Evolutionary conservation across 2,113 vertebrate genomes (phyloP).

Genomic region (Leucopternis melanops): DNA sequence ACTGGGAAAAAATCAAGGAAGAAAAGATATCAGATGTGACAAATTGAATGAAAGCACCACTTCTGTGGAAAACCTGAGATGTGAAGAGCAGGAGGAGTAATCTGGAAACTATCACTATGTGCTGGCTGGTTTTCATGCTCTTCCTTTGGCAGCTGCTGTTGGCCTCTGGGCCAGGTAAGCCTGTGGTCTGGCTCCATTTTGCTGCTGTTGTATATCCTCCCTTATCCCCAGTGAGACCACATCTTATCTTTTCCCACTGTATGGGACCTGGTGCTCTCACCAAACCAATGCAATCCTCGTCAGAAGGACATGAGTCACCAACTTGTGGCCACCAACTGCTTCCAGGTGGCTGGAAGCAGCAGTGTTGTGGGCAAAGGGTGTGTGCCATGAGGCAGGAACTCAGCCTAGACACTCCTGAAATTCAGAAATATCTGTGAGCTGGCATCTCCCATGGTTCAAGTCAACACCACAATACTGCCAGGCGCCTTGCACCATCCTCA

Average conservation of each 20-base stretch:
- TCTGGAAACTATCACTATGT: neutral
- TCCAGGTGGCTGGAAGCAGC: neutral
- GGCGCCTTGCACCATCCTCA: neutral
- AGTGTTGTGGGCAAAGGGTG: neutral
- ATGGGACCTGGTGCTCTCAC: neutral
- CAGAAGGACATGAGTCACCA: too few species aligned
- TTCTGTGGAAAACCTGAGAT: neutral
- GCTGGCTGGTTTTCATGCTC: neutral
- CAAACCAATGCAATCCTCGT: neutral
- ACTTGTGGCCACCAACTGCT: neutral
- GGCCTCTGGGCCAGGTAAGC: neutral
- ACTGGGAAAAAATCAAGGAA: neutral
- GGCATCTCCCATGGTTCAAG: neutral
- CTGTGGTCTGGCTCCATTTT: accelerated
- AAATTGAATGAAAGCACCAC: neutral
- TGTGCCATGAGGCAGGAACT: neutral
- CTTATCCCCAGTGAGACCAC: neutral
- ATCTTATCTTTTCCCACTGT: neutral
- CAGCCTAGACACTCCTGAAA: neutral
- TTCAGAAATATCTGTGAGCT: neutral
- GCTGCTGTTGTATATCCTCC: neutral
- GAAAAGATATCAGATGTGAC: neutral
- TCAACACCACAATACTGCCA: neutral
- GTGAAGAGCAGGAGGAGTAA: neutral
- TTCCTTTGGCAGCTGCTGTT: neutral